Evolutionary conservation across 2,797 vertebrate species (phyloP), one percentile per base, ranked within the genome.

Genomic region (Ispidina picta): DNA sequence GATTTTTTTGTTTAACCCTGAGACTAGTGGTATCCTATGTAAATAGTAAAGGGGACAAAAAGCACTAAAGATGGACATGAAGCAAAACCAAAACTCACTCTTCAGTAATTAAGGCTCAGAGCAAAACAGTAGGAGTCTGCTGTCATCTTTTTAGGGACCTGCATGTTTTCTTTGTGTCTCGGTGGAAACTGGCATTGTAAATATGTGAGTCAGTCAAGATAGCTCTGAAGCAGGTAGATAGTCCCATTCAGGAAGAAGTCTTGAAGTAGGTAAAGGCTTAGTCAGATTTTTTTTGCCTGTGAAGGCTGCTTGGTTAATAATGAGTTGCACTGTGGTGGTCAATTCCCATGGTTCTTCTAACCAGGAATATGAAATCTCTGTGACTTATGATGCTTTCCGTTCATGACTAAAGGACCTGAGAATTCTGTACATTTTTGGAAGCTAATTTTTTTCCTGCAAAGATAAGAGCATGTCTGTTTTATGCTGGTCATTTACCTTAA

Each of bases 31-130:
- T 86, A 75, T 71, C 91, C 52, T 80, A 8, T 80, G 70, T 84
- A 92, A 89, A 83, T 91, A 92, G 62, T 14, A 64, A 89, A 84
- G 52, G 74, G 62, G 46, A 64, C 18, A 0, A 77, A 77, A 82
- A 90, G 56, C 72, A 70, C 93, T 86, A 48, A 83, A 90, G 84
- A 63, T 20, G 22, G 65, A 88, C 59, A 84, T 43, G 35, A 93
- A 66, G 44, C 85, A 82, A 93, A 92, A 79, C 86, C 78, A 89
- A 95, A 89, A 4, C 8, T 35, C 15, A 39, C 19, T 83, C 43
- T 46, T 84, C 28, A 76, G 41, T 52, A 66, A 60, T 0, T 63
- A 59, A 93, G 29, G 54, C 62, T 82, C 72, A 41, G 22, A 83
- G 56, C 44, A 79, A 86, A 83, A 69, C 20, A 46, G 41, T 26